phyloP scores from a whole-genome alignment of 2,888 invertebrate genomes.

The Cybosia mesomella region DNA sequence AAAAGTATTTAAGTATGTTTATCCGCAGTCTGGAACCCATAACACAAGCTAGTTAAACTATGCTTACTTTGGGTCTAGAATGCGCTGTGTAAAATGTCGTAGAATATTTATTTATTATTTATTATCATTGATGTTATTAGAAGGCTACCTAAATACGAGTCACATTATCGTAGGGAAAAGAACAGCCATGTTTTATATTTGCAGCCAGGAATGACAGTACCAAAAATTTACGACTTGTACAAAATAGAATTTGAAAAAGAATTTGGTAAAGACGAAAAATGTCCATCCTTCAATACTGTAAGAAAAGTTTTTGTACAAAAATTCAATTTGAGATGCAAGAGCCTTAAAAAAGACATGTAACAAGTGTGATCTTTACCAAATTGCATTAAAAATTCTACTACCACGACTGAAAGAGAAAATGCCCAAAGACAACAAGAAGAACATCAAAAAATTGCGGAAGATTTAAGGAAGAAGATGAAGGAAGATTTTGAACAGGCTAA shows the following conservation, averaged over 20 bases:
- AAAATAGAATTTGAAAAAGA: constrained; percentile 17
- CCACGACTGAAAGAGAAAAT: constrained; percentile 21
- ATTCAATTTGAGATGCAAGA: no score
- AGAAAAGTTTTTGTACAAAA: constrained; percentile 23
- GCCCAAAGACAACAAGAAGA: constrained; percentile 19
- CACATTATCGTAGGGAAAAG: constrained; percentile 26
- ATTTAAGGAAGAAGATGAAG: constrained; percentile 31
- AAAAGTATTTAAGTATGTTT: no score
- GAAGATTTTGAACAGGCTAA: constrained; percentile 31
- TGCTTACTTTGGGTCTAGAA: no score
- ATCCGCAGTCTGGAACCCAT: no score
- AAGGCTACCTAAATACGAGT: constrained; percentile 28
- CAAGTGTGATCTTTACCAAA: no score
- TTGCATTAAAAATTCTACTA: no score
- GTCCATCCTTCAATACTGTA: constrained; percentile 17
- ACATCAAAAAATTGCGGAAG: constrained; percentile 31
- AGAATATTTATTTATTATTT: no score
- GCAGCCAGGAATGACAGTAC: constrained; percentile 27
- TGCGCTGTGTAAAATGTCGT: no score
- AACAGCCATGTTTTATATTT: constrained; percentile 24
- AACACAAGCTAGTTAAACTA: no score
- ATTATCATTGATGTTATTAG: constrained; percentile 25
- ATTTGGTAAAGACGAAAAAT: constrained; percentile 23
- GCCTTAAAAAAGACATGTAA: no score
- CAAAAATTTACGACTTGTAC: no score